Base-by-base conservation (phyloP, 1,140 invertebrate genomes). In the Orius insidiosus region DNA sequence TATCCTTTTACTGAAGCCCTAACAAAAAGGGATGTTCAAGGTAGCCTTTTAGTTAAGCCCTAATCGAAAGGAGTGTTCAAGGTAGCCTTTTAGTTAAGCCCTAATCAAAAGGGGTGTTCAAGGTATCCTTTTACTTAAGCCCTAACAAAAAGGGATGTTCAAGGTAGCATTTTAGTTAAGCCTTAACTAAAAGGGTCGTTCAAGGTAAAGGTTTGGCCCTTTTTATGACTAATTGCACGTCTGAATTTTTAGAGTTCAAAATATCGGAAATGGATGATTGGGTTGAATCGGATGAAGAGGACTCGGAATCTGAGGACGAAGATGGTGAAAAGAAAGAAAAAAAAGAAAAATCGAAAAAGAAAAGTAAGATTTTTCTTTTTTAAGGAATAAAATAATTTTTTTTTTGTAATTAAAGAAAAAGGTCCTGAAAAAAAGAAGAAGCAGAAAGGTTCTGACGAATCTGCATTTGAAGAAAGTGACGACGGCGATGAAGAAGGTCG, bases 201-300 rank as follows among this genome's bases (percentile, higher is more conserved):
- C n/a, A n/a, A n/a, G n/a, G n/a, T n/a, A n/a, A n/a, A n/a, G n/a
- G n/a, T n/a, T n/a, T n/a, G n/a, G n/a, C n/a, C n/a, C n/a, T n/a
- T n/a, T n/a, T n/a, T n/a, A n/a, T n/a, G n/a, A n/a, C n/a, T n/a
- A n/a, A n/a, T n/a, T n/a, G n/a, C n/a, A 10, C 36, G 13, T 11
- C 5, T 38, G 11, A 7, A 11, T 10, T 55, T 57, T 8, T 47
- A 67, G 81, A 82, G 47, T 63, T 88, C 0, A 86, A 88, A 67
- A 85, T 93, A 48, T 86, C 84, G 10, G 87, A 93, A 55, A 86
- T 92, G 83, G 88, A 93, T 61, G 89, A 93, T 51, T 89, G 86
- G 86, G 81, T 85, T 60, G 74, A 82, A 8, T 85, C 82, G 0
- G 81, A 82, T 47, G 83, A 79, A 47, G 75, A 85, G 1, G 69